phyloP scores from a whole-genome alignment of 2,888 invertebrate genomes.

The Xestia sexstrigata region DNA sequence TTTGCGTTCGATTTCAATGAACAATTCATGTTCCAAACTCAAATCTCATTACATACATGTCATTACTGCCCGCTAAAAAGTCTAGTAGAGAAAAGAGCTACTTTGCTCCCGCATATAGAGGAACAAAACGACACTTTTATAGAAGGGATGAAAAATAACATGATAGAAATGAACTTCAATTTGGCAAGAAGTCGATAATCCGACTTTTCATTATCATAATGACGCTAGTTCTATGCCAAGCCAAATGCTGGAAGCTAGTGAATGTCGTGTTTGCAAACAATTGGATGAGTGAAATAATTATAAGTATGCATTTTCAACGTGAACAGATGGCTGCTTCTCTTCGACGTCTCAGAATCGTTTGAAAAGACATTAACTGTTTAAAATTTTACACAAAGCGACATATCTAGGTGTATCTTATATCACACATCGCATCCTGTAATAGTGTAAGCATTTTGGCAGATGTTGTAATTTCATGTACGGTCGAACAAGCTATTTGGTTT shows the following conservation, averaged over 20 bases:
- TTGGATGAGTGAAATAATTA: slow-evolving; percentile 16
- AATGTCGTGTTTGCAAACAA: slow-evolving; percentile 3
- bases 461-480: slow-evolving; percentile 45
- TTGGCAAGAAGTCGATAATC: background rate
- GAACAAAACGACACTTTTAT: too few relatives aligned
- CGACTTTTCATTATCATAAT: background rate
- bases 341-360: slow-evolving; percentile 44
- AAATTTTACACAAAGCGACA: slow-evolving; percentile 45
- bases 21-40: too few relatives aligned
- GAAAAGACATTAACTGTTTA: slow-evolving; percentile 54
- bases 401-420: slow-evolving; percentile 45
- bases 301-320: slow-evolving; percentile 9
- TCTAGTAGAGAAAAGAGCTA: too few relatives aligned
- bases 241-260: slow-evolving; percentile 17
- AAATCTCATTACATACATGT: too few relatives aligned
- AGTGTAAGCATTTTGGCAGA: slow-evolving; percentile 50
- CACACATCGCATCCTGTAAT: slow-evolving; percentile 56
- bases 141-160: too few relatives aligned
- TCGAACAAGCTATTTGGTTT: too few relatives aligned
- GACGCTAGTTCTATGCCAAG: slow-evolving; percentile 4
- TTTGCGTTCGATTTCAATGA: too few relatives aligned
- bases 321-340: slow-evolving; percentile 39
- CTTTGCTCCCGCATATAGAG: too few relatives aligned
- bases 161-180: background rate
- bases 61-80: too few relatives aligned